Evolutionary conservation across 2,113 vertebrate species (phyloP), one percentile per base, ranked within the genome.

Genomic region (Herpailurus yagouaroundi): DNA sequence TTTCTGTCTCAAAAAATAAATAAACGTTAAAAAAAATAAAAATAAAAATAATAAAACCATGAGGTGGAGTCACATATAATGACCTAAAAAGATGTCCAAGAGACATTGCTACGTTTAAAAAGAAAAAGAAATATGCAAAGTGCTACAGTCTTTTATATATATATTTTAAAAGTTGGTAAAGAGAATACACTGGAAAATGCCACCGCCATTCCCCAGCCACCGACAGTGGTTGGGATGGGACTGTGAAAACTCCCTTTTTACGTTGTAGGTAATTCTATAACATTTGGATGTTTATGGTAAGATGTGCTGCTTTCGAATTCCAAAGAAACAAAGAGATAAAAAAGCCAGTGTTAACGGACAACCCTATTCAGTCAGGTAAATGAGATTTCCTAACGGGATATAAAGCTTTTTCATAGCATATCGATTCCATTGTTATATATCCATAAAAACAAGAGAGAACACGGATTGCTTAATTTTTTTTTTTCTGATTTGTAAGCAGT

Each of bases 381-480:
- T 80, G 89, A 82, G 89, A 79, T 91, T 95, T 95, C 68, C 89
- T 93, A 95, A 74, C 96, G 77, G 79, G 73, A 93, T 69, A 74
- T 57, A 94, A 96, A 97, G 73, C 89, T 96, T 97, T 91, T 97
- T 92, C 79, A 95, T 96, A 82, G 92, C 41, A 31, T 96, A 95
- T 96, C 79, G 93, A 96, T 94, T 96, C 92, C 95, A 19, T 82
- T 93, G 77, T 95, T 96, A 83, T 11, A 57, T 33, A 74, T 66
- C 38, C 86, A 76, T 97, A 95, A 96, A 97, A 97, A 95, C 36
- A 89, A 77, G 73, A 97, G 89, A 48, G 31, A 83, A 69, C 29
- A 94, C 33, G 48, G 64, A 90, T 74, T 91, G 50, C 88, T 95
- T 91, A 73, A 60, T 66, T 73, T 80, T 60, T 77, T 45, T 45